These are phyloP conservation scores for Valencia hispanica DNA, from an alignment of 2,797 vertebrate genomes.

Conservation along the genomic window DNA sequence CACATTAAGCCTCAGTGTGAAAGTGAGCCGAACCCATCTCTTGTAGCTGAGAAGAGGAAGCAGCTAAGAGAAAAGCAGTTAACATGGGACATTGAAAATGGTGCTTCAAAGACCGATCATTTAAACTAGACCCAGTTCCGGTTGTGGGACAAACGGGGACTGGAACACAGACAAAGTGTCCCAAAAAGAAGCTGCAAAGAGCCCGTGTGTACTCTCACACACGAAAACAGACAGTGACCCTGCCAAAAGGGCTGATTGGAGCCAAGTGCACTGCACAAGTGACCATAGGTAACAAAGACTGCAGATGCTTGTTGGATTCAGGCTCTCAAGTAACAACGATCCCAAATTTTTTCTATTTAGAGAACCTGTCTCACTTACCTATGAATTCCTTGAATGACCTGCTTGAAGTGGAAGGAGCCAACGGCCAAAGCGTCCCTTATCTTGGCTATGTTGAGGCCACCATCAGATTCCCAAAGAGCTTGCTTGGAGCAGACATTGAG, in stretches of 20 bases:
- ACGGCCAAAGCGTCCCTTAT: too few species aligned
- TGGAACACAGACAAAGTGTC: too few species aligned
- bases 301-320: conserved; percentile 16
- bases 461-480: too few species aligned
- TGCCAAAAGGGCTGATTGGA: conserved; percentile 25
- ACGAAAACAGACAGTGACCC: not conserved
- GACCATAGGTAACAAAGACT: conserved; percentile 8
- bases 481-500: too few species aligned
- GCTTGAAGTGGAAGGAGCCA: not conserved
- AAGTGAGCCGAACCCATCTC: conserved; percentile 20
- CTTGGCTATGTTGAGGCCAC: too few species aligned
- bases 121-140: too few species aligned
- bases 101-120: not conserved
- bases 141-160: too few species aligned
- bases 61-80: conserved; percentile 22
- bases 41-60: conserved; percentile 22
- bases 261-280: conserved; percentile 12
- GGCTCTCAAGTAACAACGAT: conserved; percentile 3
- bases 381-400: not conserved
- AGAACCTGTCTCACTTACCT: not conserved
- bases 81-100: conserved; percentile 1
- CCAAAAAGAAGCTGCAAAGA: not conserved
- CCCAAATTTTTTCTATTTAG: too few species aligned
- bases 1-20: conserved; percentile 25
- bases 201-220: conserved; percentile 1